Conservation (phyloP, 2,888 invertebrate species). For the Monopis laevigella region DNA sequence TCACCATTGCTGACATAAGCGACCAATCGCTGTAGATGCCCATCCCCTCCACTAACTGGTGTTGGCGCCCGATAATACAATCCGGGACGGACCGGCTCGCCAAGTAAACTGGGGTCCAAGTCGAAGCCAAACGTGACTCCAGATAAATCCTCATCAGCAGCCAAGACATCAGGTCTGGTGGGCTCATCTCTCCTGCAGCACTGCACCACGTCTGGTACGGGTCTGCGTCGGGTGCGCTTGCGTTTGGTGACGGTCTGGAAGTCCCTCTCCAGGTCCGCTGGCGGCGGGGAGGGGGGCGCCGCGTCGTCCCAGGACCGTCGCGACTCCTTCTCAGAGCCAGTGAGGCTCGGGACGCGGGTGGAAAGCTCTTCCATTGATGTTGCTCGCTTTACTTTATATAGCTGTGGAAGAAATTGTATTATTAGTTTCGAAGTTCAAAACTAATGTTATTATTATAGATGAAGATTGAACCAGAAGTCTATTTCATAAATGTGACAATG, state of each 20-base stretch:
- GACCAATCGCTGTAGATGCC: constrained; percentile 37
- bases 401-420: too few relatives aligned
- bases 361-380: constrained; percentile 85
- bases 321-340: constrained; percentile 33
- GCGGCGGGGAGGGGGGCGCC: constrained; percentile 35
- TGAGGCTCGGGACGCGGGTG: constrained; percentile 13
- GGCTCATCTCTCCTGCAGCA: constrained; percentile 33
- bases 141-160: too few relatives aligned
- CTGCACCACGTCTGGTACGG: constrained; percentile 62
- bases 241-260: constrained; percentile 84
- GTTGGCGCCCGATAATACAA: constrained; percentile 38
- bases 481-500: too few relatives aligned
- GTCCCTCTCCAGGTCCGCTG: constrained; percentile 60
- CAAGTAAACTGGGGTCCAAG: constrained; percentile 76
- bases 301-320: constrained; percentile 17
- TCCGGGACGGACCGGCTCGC: constrained; percentile 34
- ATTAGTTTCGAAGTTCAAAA: too few relatives aligned
- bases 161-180: background rate
- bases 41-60: constrained; percentile 27
- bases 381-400: constrained; percentile 75
- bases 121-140: constrained; percentile 85
- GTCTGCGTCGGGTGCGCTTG: constrained; percentile 80
- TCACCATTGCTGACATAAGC: constrained; percentile 47
- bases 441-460: too few relatives aligned
- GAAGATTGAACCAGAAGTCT: too few relatives aligned